Conservation (phyloP, 2,797 vertebrate genomes). For the Alosa sapidissima region DNA sequence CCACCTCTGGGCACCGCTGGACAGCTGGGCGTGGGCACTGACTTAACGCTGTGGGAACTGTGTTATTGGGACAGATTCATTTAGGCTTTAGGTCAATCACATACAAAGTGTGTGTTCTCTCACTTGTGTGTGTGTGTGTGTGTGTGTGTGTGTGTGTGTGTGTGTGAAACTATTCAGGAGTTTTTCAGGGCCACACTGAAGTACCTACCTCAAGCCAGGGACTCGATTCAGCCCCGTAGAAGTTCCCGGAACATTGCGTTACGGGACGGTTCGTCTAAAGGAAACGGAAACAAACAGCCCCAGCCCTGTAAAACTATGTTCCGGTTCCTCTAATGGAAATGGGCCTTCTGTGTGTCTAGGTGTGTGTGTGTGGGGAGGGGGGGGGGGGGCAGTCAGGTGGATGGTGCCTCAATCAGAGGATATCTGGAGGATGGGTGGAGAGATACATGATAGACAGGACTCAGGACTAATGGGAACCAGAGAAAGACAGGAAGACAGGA, state of each 20-base stretch:
- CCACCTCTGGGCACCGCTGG: not conserved
- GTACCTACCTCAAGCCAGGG: no score
- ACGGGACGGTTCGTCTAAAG: no score
- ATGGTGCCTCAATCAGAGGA: no score
- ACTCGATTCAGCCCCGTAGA: no score
- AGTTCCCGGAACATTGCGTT: no score
- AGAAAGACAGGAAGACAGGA: not conserved
- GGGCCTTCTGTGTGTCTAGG: not conserved
- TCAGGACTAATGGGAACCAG: not conserved
- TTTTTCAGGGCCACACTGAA: no score
- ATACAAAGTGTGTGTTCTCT: not conserved
- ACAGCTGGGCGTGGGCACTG: not conserved
- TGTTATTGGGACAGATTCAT: not conserved
- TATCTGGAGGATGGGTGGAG: not conserved
- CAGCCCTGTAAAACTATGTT: no score
- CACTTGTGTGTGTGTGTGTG: not conserved
- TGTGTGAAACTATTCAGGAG: no score
- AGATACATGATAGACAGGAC: not conserved
- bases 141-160: not conserved
- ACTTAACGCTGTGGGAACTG: slow-evolving; percentile 12
- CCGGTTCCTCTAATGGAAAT: no score
- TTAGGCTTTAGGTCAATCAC: not conserved
- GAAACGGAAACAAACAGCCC: no score
- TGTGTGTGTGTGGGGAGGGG: not conserved
- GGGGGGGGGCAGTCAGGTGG: no score